Evolutionary conservation across 2,113 vertebrate species (phyloP).

Genomic region (Crotalus viridis): DNA sequence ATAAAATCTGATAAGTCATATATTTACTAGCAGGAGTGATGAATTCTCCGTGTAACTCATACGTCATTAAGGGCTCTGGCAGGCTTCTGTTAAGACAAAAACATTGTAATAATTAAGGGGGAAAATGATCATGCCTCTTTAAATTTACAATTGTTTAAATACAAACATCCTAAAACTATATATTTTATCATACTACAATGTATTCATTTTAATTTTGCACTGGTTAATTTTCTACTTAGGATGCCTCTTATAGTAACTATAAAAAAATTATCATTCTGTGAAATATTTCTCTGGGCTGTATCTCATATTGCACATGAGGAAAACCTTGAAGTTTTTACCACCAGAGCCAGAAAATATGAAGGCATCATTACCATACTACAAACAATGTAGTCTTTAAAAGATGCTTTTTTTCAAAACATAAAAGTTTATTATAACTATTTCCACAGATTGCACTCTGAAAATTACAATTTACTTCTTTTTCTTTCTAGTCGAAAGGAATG

Average conservation of each 20-base stretch:
- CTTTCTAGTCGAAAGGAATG: not conserved
- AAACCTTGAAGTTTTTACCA: not conserved
- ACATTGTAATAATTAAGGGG: slow-evolving; percentile 41
- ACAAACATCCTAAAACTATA: slow-evolving; percentile 24
- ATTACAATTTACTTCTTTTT: not conserved
- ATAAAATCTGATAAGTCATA: slow-evolving; percentile 27
- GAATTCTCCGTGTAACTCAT: slow-evolving; percentile 92
- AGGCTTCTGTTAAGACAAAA: slow-evolving; percentile 83
- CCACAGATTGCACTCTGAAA: not conserved
- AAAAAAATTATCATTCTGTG: not conserved
- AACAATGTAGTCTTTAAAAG: not conserved
- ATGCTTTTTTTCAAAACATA: not conserved
- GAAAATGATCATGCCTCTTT: slow-evolving; percentile 6
- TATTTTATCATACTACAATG: not conserved
- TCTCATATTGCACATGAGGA: no score
- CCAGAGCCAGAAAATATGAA: not conserved
- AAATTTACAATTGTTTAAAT: slow-evolving; percentile 7
- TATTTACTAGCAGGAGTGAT: slow-evolving; percentile 92
- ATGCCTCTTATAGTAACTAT: not conserved
- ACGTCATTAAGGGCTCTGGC: slow-evolving; percentile 96
- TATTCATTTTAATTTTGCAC: not conserved
- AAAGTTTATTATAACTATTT: not conserved
- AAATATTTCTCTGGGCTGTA: not conserved
- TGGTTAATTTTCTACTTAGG: not conserved
- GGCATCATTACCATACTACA: not conserved